Conservation (phyloP, 2,113 vertebrate genomes). For the Scomber colias region DNA sequence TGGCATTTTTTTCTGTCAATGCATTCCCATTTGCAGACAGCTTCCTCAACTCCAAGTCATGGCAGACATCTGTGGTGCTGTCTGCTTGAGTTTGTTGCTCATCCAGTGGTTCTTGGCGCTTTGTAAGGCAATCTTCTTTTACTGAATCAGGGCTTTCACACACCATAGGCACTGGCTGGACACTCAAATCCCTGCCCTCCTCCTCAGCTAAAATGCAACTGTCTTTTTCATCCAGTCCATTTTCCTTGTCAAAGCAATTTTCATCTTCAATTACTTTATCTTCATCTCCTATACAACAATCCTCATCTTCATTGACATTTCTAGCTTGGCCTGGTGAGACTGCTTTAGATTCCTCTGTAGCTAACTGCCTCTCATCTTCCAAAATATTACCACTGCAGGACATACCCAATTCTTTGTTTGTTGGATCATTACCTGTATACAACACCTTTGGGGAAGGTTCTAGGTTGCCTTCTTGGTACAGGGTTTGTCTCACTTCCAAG, state of each 20-base stretch:
- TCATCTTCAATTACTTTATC: constrained; percentile 11
- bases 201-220: not conserved
- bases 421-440: not conserved
- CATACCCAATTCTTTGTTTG: not conserved
- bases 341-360: constrained; percentile 18
- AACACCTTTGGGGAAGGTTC: not conserved
- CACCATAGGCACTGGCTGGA: not conserved
- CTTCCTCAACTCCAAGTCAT: not conserved
- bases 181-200: constrained; percentile 1
- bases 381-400: constrained; percentile 21
- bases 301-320: constrained; percentile 6
- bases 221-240: constrained; percentile 14
- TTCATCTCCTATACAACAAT: not conserved
- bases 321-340: constrained; percentile 10
- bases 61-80: not conserved
- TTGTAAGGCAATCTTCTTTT: constrained; percentile 9
- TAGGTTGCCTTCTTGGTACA: not conserved
- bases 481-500: constrained; percentile 11
- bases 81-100: constrained; percentile 9
- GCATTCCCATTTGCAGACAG: not conserved
- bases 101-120: not conserved
- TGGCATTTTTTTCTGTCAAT: constrained; percentile 13
- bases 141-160: constrained; percentile 1
- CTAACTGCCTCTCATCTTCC: constrained; percentile 14
- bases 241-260: constrained; percentile 21